Conservation (phyloP, 2,113 vertebrate species). For the Actenoides hombroni region DNA sequence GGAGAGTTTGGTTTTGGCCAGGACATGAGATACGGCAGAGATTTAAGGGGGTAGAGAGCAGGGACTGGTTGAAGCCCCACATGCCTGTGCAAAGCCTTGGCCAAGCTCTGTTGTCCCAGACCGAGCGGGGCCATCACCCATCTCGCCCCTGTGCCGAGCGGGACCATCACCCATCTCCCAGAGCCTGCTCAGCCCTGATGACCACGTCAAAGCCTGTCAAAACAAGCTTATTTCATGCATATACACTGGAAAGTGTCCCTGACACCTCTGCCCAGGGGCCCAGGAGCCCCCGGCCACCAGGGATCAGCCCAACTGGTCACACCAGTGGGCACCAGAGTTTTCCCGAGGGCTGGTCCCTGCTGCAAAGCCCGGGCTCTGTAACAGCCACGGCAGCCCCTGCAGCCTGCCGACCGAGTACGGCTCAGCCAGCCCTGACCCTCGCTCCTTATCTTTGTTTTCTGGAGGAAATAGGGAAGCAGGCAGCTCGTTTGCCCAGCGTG, state of each 20-base stretch:
- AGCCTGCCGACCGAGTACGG: neutral
- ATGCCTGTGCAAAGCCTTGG: neutral
- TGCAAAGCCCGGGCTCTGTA: neutral
- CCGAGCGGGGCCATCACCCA: rapidly evolving
- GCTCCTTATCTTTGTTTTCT: rapidly evolving
- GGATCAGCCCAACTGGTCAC: neutral
- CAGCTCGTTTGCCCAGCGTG: neutral
- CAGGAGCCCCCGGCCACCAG: neutral
- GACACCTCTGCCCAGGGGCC: neutral
- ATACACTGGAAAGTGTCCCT: neutral
- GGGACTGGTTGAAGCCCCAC: neutral
- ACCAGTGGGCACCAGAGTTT: rapidly evolving
- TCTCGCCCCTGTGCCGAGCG: rapidly evolving
- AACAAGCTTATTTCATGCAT: neutral
- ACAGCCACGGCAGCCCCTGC: neutral
- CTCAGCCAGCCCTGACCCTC: neutral
- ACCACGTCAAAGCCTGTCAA: neutral
- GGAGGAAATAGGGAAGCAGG: rapidly evolving
- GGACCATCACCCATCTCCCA: neutral
- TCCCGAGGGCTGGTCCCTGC: neutral
- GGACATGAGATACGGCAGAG: neutral
- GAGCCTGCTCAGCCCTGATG: neutral
- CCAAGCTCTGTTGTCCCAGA: neutral
- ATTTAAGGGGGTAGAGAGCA: neutral
- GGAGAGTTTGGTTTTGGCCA: neutral